These are phyloP conservation scores for Oreotrochilus melanogaster DNA, from an alignment of 2,113 vertebrate species.

Conservation along the genomic window DNA sequence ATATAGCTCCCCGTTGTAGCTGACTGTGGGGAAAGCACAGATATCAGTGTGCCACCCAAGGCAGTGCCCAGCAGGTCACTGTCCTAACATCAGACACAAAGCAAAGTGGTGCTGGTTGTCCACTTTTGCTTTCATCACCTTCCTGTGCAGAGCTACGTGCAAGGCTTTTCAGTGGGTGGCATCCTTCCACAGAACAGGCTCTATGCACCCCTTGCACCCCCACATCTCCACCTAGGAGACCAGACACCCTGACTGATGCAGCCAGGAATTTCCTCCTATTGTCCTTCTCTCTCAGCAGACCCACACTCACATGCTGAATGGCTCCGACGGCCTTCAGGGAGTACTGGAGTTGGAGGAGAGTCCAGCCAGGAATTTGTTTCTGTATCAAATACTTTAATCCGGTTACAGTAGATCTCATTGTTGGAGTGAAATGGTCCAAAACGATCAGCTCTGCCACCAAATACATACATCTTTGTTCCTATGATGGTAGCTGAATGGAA, in stretches of 20 bases:
- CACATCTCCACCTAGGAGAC: background rate
- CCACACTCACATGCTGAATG: conserved; percentile 94
- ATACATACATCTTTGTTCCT: conserved; percentile 95
- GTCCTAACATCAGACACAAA: background rate
- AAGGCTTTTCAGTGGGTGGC: background rate
- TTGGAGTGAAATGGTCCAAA: conserved; percentile 98
- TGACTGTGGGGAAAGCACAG: conserved; percentile 80
- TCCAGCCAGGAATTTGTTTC: conserved; percentile 93
- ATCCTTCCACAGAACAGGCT: background rate
- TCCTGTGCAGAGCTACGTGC: accelerated
- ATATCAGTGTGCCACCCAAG: background rate
- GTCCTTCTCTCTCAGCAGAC: background rate
- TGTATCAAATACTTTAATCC: conserved; percentile 95
- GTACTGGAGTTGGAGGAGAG: conserved; percentile 83
- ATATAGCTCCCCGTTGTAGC: conserved; percentile 93
- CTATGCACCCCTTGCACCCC: background rate
- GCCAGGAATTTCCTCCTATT: background rate
- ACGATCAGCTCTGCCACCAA: conserved; percentile 94
- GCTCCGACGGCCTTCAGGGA: conserved; percentile 92
- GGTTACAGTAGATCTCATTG: conserved; percentile 99
- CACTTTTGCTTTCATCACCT: background rate
- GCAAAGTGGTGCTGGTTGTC: background rate
- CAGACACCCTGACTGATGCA: background rate
- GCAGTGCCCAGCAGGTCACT: background rate
- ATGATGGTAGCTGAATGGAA: conserved; percentile 98